These are phyloP conservation scores for Itoplectis maculator DNA, from an alignment of 2,888 invertebrate genomes.

Conservation along the genomic window DNA sequence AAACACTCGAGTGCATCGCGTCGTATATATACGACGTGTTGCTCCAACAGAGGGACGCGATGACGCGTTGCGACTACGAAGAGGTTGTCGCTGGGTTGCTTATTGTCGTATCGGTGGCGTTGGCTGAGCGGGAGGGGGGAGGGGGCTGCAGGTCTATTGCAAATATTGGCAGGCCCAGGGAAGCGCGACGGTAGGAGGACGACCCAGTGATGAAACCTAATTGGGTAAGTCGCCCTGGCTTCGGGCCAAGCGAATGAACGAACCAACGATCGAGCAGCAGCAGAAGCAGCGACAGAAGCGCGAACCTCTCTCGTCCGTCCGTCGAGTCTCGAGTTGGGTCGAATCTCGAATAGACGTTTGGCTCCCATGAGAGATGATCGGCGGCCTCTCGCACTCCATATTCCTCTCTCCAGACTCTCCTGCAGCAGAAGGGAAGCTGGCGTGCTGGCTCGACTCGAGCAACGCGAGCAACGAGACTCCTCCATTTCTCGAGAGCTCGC, in stretches of 20 bases:
- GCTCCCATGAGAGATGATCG: not conserved
- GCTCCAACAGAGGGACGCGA: slow-evolving; percentile 6
- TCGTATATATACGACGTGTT: slow-evolving; percentile 29
- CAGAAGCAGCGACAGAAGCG: slow-evolving; percentile 51
- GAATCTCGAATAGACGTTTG: slow-evolving; percentile 28
- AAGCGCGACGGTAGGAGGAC: slow-evolving; percentile 76
- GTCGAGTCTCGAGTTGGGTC: slow-evolving; percentile 46
- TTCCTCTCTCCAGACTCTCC: not conserved
- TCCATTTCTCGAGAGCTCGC: slow-evolving; percentile 38
- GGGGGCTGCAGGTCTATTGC: slow-evolving; percentile 75
- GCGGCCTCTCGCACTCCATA: not conserved
- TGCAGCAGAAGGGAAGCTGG: not conserved
- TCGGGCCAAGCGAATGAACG: slow-evolving; percentile 77
- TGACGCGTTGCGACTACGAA: slow-evolving; percentile 7
- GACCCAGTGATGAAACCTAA: slow-evolving; percentile 83
- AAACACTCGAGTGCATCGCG: slow-evolving; percentile 24
- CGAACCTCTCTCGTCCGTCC: slow-evolving; percentile 37
- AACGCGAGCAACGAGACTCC: slow-evolving; percentile 4
- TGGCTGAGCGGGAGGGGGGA: slow-evolving; percentile 57
- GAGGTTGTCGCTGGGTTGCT: slow-evolving; percentile 73
- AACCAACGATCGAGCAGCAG: slow-evolving; percentile 60
- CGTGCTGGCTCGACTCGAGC: not conserved
- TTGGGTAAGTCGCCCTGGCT: slow-evolving; percentile 84
- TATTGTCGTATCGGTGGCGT: slow-evolving; percentile 81
- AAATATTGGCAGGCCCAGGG: slow-evolving; percentile 83